These are phyloP conservation scores for Tetramorium parvispinum DNA, from an alignment of 1,140 invertebrate species.

Conservation along the genomic window DNA sequence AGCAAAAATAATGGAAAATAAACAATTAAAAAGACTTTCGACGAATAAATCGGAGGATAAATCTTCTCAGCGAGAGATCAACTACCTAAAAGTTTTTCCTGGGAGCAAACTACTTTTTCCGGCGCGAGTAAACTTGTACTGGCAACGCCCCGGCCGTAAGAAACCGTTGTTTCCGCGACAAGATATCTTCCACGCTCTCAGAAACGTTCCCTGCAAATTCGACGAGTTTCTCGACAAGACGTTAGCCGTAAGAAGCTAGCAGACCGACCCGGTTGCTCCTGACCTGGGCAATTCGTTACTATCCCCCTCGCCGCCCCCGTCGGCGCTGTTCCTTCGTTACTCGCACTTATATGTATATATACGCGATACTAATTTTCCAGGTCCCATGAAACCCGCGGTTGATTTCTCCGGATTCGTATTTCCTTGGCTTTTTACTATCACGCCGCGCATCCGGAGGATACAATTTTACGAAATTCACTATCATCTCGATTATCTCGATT, in stretches of 20 bases:
- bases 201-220: constrained; percentile 70
- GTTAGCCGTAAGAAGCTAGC: constrained; percentile 65
- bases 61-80: constrained; percentile 9
- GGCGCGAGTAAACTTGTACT: constrained; percentile 55
- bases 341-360: constrained; percentile 25
- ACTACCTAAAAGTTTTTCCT: constrained; percentile 39
- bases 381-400: constrained; percentile 35
- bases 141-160: constrained; percentile 45
- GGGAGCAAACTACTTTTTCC: constrained; percentile 46
- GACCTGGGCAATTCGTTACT: constrained; percentile 59
- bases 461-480: constrained; percentile 16
- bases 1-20: background rate
- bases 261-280: constrained; percentile 54
- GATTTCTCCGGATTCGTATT: constrained; percentile 51
- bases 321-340: constrained; percentile 48
- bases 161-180: constrained; percentile 62
- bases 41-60: constrained; percentile 21
- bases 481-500: background rate
- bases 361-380: constrained; percentile 66
- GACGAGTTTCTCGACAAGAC: constrained; percentile 66
- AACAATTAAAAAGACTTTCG: constrained; percentile 26
- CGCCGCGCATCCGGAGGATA: background rate
- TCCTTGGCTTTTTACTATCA: constrained; percentile 28
- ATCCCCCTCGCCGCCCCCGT: constrained; percentile 15
- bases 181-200: constrained; percentile 63